phyloP scores from a whole-genome alignment of 2,888 invertebrate genomes.

The Drosophila sordidula region DNA sequence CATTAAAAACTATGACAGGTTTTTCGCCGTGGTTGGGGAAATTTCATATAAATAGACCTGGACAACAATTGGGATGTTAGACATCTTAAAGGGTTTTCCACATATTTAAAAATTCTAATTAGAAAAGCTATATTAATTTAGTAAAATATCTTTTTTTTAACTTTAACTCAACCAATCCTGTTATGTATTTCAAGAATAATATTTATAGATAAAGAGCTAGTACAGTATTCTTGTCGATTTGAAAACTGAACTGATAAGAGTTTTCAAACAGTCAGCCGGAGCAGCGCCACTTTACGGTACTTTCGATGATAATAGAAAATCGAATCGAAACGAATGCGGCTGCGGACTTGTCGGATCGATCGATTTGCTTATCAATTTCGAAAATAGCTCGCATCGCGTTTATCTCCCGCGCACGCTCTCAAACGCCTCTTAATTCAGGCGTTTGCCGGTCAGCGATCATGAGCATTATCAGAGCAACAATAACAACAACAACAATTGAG shows the following conservation, averaged over 20 bases:
- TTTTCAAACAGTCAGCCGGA: not conserved
- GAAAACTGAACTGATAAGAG: constrained; percentile 34
- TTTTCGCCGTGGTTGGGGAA: too few relatives aligned
- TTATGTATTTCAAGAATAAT: too few relatives aligned
- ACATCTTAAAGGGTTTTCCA: too few relatives aligned
- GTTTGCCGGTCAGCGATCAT: constrained; percentile 50
- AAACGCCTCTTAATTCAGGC: constrained; percentile 67
- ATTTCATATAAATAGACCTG: too few relatives aligned
- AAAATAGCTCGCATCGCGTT: constrained; percentile 56
- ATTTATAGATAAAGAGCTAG: too few relatives aligned
- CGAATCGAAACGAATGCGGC: constrained; percentile 19
- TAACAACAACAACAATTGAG: constrained; percentile 16
- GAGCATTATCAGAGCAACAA: constrained; percentile 50
- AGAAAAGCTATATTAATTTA: too few relatives aligned
- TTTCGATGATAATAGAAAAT: constrained; percentile 22
- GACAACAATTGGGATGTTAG: too few relatives aligned
- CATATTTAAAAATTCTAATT: too few relatives aligned
- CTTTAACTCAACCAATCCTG: too few relatives aligned
- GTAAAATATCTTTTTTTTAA: too few relatives aligned
- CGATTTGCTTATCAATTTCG: constrained; percentile 64
- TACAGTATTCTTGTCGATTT: too few relatives aligned
- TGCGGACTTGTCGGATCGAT: constrained; percentile 26
- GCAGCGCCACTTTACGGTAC: constrained; percentile 16
- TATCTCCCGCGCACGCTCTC: constrained; percentile 58
- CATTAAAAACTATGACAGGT: too few relatives aligned